A percentile compares a stretch with the other conserved stretches of the same genome.
These are phyloP conservation scores for Conus ventricosus DNA, from an alignment of 1,140 invertebrate genomes.

Conservation along the genomic window DNA sequence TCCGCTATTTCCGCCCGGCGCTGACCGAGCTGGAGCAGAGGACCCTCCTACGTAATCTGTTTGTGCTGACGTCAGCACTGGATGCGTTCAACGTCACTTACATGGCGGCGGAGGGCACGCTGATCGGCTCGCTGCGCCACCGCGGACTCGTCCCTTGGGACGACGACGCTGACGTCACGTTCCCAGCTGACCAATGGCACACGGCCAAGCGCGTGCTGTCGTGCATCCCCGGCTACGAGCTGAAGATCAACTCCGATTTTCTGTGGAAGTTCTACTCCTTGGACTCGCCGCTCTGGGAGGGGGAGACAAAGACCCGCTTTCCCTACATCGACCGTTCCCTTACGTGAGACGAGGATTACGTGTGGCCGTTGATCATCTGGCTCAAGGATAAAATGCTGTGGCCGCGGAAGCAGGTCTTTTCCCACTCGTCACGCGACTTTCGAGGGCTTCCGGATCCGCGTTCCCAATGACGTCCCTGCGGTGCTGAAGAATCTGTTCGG, in stretches of 20 bases:
- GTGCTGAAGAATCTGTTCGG: conserved; percentile 37
- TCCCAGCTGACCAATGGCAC: conserved; percentile 43
- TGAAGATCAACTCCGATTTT: conserved; percentile 38
- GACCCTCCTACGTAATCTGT: conserved; percentile 34
- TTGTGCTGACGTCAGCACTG: conserved; percentile 40
- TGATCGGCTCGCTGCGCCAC: conserved; percentile 60
- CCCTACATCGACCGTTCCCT: conserved; percentile 57
- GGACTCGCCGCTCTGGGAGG: conserved; percentile 27
- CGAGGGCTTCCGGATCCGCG: conserved; percentile 31
- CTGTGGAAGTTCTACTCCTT: conserved; percentile 52
- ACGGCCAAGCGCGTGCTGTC: conserved; percentile 37
- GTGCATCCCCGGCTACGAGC: conserved; percentile 34
- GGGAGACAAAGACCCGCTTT: conserved; percentile 42
- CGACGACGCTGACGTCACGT: conserved; percentile 57
- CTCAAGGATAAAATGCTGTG: conserved; percentile 52
- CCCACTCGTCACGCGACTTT: conserved; percentile 31
- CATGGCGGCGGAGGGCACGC: conserved; percentile 49
- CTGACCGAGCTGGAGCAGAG: conserved; percentile 34
- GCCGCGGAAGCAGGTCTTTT: conserved; percentile 38
- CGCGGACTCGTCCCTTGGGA: conserved; percentile 61
- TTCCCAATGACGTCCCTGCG: conserved; percentile 22
- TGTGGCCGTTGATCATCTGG: conserved; percentile 50
- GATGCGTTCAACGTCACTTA: conserved; percentile 51
- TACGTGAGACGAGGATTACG: conserved; percentile 43
- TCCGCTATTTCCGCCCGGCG: conserved; percentile 19